A percentile compares a stretch with the other conserved stretches of the same genome.
These are phyloP conservation scores for Drosophila bipectinata DNA, from an alignment of 1,140 invertebrate genomes.

Conservation along the genomic window DNA sequence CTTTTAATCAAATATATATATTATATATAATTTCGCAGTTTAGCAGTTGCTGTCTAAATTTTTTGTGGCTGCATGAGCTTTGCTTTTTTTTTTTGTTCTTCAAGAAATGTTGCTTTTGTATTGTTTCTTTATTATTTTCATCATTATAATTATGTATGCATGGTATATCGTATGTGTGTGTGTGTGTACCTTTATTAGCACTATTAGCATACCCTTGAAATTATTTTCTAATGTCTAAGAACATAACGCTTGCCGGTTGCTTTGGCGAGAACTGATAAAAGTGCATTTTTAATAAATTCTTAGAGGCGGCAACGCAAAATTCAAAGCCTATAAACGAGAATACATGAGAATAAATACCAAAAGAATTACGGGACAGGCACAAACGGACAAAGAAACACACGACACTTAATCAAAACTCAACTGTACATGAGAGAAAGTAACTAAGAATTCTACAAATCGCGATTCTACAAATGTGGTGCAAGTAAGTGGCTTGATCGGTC, in stretches of 20 bases:
- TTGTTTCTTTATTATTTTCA: constrained; percentile 37
- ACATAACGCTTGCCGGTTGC: constrained; percentile 16
- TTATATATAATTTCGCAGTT: constrained; percentile 62
- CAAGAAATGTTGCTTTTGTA: constrained; percentile 61
- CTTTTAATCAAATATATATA: constrained; percentile 56
- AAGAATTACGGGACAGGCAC: constrained; percentile 51
- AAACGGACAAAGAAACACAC: constrained; percentile 50
- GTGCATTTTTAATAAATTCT: constrained; percentile 65
- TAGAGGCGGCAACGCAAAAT: constrained; percentile 38
- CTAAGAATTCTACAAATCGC: constrained; percentile 18
- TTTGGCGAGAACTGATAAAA: constrained; percentile 39
- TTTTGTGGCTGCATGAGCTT: constrained; percentile 59
- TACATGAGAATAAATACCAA: constrained; percentile 54
- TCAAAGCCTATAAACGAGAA: constrained; percentile 38
- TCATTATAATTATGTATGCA: constrained; percentile 60
- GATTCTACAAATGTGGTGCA: constrained; percentile 22
- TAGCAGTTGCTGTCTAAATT: constrained; percentile 51
- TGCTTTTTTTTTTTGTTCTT: constrained; percentile 47
- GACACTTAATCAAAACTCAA: constrained; percentile 57
- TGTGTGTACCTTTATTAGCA: constrained; percentile 65
- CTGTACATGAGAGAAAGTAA: constrained; percentile 42
- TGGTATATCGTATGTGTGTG: constrained; percentile 38
- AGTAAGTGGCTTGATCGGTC: constrained; percentile 21
- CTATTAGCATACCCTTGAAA: constrained; percentile 63
- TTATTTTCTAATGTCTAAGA: constrained; percentile 44